Base-by-base conservation (phyloP, 2,797 vertebrate genomes). In the Myiotriccus ornatus region DNA sequence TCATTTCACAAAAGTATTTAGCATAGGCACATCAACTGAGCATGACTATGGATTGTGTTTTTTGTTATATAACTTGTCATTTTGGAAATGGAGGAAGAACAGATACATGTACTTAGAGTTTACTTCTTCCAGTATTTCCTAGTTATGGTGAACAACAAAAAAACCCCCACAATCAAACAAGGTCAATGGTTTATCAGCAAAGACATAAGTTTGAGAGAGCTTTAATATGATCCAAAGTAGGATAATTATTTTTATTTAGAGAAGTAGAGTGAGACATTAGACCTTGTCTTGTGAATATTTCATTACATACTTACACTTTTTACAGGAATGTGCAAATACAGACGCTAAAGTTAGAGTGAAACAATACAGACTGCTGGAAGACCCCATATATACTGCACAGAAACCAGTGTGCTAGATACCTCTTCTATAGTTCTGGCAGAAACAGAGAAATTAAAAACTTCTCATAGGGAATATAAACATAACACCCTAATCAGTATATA, bases 31-130 rank as follows among this genome's bases (percentile, higher is more conserved):
- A 37, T 34, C 30, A 80, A n/a, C 8, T 34, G 70, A 82, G 44
- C 15, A 5, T 41, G 22, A 35, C 25, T n/a, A 22, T 59, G 37
- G 35, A 8, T 27, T 57, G 9, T 0, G n/a, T 1, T 55, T 80
- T 70, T 57, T 57, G 17, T 80, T 50, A 46, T 28, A 22, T 55
- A 52, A 59, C 46, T 84, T 56, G 5, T 59, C n/a, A 79, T 1
- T 63, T 73, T 84, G 63, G 32, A 71, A 91, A 46, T 56, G 15
- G 16, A 87, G 41, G 23, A 23, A 47, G 53, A 91, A 23, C 34
- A 80, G n/a, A 47, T 65, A 10, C 3, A 22, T 68, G 23, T 74
- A 22, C 34, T 63, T 44, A n/a, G 35, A 53, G 16, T 46, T 78
- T 73, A 35, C 20, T 46, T 73, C 30, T 65, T 82, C 17, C 24